A percentile compares a stretch with the other conserved stretches of the same genome.
Evolutionary conservation across 2,888 invertebrate genomes (phyloP).

Genomic region (Venusia cambrica): DNA sequence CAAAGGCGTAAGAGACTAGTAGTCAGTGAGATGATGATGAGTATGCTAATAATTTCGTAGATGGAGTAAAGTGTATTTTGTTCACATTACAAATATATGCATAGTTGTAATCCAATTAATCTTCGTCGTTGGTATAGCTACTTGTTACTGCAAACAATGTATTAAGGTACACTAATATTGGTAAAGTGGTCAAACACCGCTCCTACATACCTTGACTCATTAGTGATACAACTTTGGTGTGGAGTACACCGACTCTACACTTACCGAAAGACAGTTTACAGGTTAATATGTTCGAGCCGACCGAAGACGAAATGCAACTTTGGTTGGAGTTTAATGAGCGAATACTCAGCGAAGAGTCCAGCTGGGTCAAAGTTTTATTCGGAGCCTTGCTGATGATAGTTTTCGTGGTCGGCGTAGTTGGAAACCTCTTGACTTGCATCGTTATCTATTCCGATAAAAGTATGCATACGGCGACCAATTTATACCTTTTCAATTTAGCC

Average conservation of each 20-base stretch:
- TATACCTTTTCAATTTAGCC: conserved; percentile 63
- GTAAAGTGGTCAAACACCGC: conserved; percentile 18
- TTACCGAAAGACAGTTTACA: neutral
- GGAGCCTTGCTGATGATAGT: conserved; percentile 34
- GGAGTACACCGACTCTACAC: neutral
- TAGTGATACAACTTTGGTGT: conserved; percentile 5
- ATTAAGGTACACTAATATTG: conserved; percentile 16
- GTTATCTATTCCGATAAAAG: conserved; percentile 59
- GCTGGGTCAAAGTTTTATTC: conserved; percentile 33
- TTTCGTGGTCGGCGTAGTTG: conserved; percentile 48
- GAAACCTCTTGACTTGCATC: conserved; percentile 64
- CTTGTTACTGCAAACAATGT: conserved; percentile 16
- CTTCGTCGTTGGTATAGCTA: conserved; percentile 8
- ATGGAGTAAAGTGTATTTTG: no score
- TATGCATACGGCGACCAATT: conserved; percentile 67
- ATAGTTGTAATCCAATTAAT: conserved; percentile 16
- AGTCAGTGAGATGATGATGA: no score
- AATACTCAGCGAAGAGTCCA: conserved; percentile 31
- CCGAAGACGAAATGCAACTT: conserved; percentile 28
- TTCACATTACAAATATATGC: no score
- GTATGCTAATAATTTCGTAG: no score
- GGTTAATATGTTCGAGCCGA: conserved; percentile 8
- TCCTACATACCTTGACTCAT: conserved; percentile 13
- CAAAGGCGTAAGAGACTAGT: no score
- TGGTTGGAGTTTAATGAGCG: conserved; percentile 42